Percentiles rank a stretch among this genome's conserved stretches.
These are phyloP conservation scores for Loripinus fragilis DNA, from an alignment of 2,888 invertebrate genomes.

Conservation along the genomic window DNA sequence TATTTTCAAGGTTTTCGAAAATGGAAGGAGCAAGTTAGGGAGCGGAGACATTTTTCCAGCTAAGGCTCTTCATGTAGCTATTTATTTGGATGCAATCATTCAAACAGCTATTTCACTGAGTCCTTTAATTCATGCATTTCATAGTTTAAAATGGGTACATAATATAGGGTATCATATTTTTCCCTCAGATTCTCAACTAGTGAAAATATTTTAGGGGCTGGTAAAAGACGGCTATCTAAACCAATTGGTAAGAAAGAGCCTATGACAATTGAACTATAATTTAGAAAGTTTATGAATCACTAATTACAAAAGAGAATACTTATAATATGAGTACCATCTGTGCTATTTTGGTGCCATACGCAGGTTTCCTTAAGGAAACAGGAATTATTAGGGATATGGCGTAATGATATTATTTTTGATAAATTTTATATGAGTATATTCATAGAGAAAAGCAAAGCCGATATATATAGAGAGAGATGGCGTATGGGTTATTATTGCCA, in stretches of 20 bases:
- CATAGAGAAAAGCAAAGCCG: too few species aligned
- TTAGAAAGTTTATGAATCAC: slow-evolving; percentile 6
- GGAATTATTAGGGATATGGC: slow-evolving; percentile 32
- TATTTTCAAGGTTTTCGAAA: slow-evolving; percentile 39
- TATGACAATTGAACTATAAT: slow-evolving; percentile 21
- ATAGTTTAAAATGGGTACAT: slow-evolving; percentile 49
- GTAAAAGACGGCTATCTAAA: slow-evolving; percentile 31
- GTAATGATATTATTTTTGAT: slow-evolving; percentile 28
- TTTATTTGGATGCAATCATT: slow-evolving; percentile 41
- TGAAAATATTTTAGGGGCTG: slow-evolving; percentile 37
- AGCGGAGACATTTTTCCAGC: slow-evolving; percentile 47
- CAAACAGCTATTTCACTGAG: slow-evolving; percentile 37
- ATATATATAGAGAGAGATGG: too few species aligned
- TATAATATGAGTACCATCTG: slow-evolving; percentile 20
- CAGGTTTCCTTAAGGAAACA: slow-evolving; percentile 32
- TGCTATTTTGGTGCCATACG: slow-evolving; percentile 22
- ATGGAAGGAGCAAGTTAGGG: slow-evolving; percentile 37
- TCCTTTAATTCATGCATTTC: slow-evolving; percentile 42
- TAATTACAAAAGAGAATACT: background rate
- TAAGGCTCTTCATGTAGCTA: slow-evolving; percentile 33
- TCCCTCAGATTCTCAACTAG: slow-evolving; percentile 32
- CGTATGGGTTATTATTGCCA: too few species aligned
- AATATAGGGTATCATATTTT: slow-evolving; percentile 19
- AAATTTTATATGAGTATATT: slow-evolving; percentile 26
- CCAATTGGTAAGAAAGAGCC: slow-evolving; percentile 37